Percentiles rank a stretch among this genome's conserved stretches.
These are phyloP conservation scores for Orientallactaga bullata DNA, from an alignment of 2,113 vertebrate species.

Conservation along the genomic window DNA sequence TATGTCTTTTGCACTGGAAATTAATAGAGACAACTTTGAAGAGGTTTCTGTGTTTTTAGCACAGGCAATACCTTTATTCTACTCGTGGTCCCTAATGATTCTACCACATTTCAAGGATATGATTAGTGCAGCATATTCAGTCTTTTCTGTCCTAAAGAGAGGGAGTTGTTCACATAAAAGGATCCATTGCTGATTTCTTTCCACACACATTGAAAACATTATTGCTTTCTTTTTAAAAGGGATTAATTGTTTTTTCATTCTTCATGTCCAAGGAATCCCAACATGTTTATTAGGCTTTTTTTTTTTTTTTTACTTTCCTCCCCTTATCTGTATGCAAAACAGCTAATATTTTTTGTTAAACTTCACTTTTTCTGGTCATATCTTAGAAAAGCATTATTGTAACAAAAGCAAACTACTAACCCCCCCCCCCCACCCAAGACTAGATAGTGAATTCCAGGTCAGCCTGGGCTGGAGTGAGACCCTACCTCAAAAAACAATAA, in stretches of 20 bases:
- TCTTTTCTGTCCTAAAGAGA: not conserved
- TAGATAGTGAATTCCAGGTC: too few species aligned
- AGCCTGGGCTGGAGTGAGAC: too few species aligned
- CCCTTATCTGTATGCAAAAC: not conserved
- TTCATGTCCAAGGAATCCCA: not conserved
- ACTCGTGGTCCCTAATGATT: not conserved
- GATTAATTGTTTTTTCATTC: not conserved
- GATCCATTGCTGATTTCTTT: not conserved
- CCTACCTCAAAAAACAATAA: too few species aligned
- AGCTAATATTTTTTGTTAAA: not conserved
- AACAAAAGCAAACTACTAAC: not conserved
- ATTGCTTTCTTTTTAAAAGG: not conserved
- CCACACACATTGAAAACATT: not conserved
- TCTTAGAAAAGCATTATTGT: not conserved
- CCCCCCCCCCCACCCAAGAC: not conserved
- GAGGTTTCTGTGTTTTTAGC: not conserved
- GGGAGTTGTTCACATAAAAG: not conserved
- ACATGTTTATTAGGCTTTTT: not conserved
- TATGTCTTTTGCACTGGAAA: not conserved
- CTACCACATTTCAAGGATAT: constrained; percentile 7
- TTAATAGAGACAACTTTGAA: not conserved
- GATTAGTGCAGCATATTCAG: not conserved
- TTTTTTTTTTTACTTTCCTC: not conserved
- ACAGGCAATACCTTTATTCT: not conserved
- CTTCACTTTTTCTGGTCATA: not conserved